Evolutionary conservation across 2,888 invertebrate species (phyloP).

Genomic region (Dynastes grantii): DNA sequence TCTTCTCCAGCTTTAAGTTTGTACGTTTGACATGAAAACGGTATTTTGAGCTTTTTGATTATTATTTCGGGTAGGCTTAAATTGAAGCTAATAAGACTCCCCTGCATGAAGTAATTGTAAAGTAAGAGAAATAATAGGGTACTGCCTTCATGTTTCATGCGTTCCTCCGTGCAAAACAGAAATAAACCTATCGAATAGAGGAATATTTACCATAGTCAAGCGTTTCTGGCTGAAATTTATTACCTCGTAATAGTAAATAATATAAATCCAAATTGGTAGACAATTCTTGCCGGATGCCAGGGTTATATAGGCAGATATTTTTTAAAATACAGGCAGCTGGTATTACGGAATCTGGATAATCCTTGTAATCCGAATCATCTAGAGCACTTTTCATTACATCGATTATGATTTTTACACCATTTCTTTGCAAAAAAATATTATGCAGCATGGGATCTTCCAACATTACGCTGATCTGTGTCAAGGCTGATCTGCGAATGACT

Average conservation of each 20-base stretch:
- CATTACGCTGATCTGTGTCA: constrained; percentile 80
- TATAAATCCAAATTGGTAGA: constrained; percentile 70
- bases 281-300: constrained; percentile 75
- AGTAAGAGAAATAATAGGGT: constrained; percentile 72
- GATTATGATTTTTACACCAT: constrained; percentile 73
- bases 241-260: constrained; percentile 72
- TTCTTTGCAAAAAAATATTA: constrained; percentile 74
- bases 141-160: constrained; percentile 71
- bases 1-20: constrained; percentile 70
- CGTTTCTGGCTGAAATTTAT: not conserved
- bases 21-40: constrained; percentile 71
- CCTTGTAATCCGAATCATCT: constrained; percentile 69
- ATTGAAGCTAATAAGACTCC: constrained; percentile 65
- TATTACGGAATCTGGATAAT: constrained; percentile 73
- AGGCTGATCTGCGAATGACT: constrained; percentile 78
- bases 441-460: constrained; percentile 77
- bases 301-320: constrained; percentile 72
- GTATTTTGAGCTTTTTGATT: constrained; percentile 68
- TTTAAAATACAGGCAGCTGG: constrained; percentile 71
- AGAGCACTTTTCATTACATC: constrained; percentile 70
- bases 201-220: constrained; percentile 4
- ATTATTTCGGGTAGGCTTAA: constrained; percentile 72
- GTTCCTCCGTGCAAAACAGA: constrained; percentile 73
- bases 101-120: constrained; percentile 70
- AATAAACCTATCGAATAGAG: constrained; percentile 69